Conservation (phyloP, 2,113 vertebrate genomes). For the Pituophis catenifer region DNA sequence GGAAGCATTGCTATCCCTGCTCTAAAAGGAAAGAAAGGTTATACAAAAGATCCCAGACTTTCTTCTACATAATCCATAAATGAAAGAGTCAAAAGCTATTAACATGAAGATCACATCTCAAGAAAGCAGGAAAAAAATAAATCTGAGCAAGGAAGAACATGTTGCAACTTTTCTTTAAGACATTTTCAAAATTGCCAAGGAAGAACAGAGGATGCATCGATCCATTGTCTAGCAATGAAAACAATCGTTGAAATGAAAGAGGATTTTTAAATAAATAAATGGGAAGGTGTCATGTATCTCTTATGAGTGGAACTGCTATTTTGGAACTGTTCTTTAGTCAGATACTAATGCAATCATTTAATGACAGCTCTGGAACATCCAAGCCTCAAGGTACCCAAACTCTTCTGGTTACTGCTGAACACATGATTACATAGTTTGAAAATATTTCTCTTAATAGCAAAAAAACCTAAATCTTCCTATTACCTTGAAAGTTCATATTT, state of each 20-base stretch:
- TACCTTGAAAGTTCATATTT: neutral
- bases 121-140: slow-evolving; percentile 13
- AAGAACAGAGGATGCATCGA: neutral
- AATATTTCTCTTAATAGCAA: neutral
- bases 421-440: neutral
- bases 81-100: slow-evolving; percentile 23
- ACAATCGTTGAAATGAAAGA: neutral
- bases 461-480: neutral
- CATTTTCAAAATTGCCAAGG: slow-evolving; percentile 20
- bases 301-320: fast-evolving
- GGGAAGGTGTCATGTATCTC: neutral
- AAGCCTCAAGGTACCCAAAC: neutral
- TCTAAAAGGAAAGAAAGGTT: neutral
- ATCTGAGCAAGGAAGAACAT: slow-evolving; percentile 23
- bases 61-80: slow-evolving; percentile 20
- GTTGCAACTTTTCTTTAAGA: slow-evolving; percentile 34
- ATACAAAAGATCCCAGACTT: neutral
- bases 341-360: neutral
- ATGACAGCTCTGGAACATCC: neutral
- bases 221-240: neutral
- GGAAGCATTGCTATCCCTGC: neutral
- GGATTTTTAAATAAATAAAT: neutral
- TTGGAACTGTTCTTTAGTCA: neutral
- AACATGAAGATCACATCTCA: neutral
- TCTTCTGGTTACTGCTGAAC: neutral